Percentiles rank a stretch among this genome's conserved stretches.
Conservation (phyloP, 1,140 invertebrate species). For the Cydia splendana region DNA sequence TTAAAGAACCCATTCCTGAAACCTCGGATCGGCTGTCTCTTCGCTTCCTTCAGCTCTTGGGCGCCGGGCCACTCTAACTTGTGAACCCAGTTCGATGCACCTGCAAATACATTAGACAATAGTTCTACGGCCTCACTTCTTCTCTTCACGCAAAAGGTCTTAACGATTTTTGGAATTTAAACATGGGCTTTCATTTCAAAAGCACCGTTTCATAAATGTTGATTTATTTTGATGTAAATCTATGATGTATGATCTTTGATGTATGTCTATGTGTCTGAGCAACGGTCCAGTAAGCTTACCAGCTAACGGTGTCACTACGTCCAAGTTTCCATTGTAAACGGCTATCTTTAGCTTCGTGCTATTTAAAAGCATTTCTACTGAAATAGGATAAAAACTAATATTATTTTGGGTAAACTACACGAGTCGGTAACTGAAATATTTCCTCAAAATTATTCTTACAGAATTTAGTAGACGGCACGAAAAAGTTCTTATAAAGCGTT, state of each 20-base stretch:
- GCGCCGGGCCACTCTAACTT: conserved; percentile 63
- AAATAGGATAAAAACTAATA: conserved; percentile 44
- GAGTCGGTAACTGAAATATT: neutral
- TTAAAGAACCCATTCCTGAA: conserved; percentile 65
- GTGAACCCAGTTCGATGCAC: conserved; percentile 69
- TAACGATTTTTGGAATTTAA: too few relatives aligned
- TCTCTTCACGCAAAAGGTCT: too few relatives aligned
- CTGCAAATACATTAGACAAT: conserved; percentile 38
- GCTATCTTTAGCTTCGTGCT: conserved; percentile 60
- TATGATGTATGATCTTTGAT: too few relatives aligned
- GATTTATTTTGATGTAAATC: neutral
- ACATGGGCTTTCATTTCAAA: too few relatives aligned
- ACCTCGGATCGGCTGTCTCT: conserved; percentile 52
- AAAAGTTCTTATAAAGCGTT: conserved; percentile 52
- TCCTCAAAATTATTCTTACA: conserved; percentile 51
- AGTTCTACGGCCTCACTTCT: neutral
- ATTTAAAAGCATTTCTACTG: conserved; percentile 66
- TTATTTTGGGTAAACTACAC: conserved; percentile 19
- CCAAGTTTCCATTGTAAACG: conserved; percentile 71
- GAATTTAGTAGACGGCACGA: conserved; percentile 60
- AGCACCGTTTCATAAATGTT: neutral
- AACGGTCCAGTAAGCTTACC: conserved; percentile 57
- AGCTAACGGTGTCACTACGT: conserved; percentile 62
- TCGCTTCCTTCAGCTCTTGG: conserved; percentile 50
- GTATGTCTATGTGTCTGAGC: neutral